Evolutionary conservation across 2,888 invertebrate genomes (phyloP).

Genomic region (Eucriotettix oculatus): DNA sequence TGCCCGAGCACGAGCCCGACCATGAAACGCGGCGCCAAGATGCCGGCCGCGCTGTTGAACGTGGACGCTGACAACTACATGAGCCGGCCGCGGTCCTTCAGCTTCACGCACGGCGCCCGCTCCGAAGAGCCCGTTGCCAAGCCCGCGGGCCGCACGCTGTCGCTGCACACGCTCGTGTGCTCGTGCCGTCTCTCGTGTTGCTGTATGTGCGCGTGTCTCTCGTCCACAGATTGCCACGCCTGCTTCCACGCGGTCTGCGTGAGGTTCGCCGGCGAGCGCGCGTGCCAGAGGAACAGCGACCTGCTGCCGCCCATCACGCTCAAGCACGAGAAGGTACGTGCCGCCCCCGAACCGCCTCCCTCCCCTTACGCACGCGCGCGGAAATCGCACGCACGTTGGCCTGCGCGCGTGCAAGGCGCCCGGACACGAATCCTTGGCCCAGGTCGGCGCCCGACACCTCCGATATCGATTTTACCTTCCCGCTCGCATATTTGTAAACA

Average conservation of each 20-base stretch:
- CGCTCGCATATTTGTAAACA: too few species aligned
- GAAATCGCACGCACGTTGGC: too few species aligned
- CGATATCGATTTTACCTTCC: too few species aligned
- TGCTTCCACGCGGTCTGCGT: conserved; percentile 44
- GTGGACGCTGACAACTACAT: conserved; percentile 36
- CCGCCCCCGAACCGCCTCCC: not conserved
- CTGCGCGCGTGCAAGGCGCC: too few species aligned
- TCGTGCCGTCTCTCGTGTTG: conserved; percentile 34
- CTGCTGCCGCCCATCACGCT: conserved; percentile 23
- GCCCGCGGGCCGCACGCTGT: conserved; percentile 28
- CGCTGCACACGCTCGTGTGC: conserved; percentile 30
- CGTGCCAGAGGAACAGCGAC: conserved; percentile 26
- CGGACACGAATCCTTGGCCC: too few species aligned
- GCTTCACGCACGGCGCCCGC: not conserved
- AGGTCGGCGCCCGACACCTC: too few species aligned
- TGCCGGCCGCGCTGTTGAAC: conserved; percentile 20
- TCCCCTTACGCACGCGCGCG: too few species aligned
- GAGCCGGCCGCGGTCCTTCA: conserved; percentile 21
- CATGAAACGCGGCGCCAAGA: not conserved
- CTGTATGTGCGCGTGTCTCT: conserved; percentile 42
- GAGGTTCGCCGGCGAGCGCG: conserved; percentile 25
- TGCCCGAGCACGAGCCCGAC: not conserved
- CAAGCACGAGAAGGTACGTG: conserved; percentile 29
- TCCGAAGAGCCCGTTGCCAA: not conserved
- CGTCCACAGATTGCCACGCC: conserved; percentile 44